A percentile compares a stretch with the other conserved stretches of the same genome.
Evolutionary conservation across 2,888 invertebrate genomes (phyloP).

Genomic region (Argyresthia albistria): DNA sequence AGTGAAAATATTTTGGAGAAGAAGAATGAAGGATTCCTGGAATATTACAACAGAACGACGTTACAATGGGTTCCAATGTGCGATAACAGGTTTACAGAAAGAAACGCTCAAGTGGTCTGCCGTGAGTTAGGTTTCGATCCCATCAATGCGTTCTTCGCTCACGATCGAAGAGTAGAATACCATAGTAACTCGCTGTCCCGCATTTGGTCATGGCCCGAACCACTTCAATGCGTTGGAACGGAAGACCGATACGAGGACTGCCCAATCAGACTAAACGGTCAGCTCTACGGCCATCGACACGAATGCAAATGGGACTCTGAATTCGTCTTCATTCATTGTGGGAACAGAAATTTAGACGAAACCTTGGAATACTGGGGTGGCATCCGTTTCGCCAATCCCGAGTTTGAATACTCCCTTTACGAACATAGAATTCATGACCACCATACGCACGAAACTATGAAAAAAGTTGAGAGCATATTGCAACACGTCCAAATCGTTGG

Average conservation of each 20-base stretch:
- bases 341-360: constrained; percentile 76
- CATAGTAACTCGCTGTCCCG: constrained; percentile 90
- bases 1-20: constrained; percentile 62
- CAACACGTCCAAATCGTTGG: constrained; percentile 88
- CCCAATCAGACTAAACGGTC: constrained; percentile 90
- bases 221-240: constrained; percentile 85
- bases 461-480: constrained; percentile 82
- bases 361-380: constrained; percentile 94
- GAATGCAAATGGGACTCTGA: constrained; percentile 91
- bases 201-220: constrained; percentile 97
- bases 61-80: constrained; percentile 98
- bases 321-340: constrained; percentile 96
- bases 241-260: constrained; percentile 87
- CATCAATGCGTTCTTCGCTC: constrained; percentile 89
- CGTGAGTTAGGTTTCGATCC: constrained; percentile 92
- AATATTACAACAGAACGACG: constrained; percentile 95
- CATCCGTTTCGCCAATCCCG: constrained; percentile 89
- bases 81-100: constrained; percentile 94
- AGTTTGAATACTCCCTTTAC: constrained; percentile 90
- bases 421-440: constrained; percentile 87
- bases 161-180: constrained; percentile 88
- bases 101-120: constrained; percentile 97
- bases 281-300: constrained; percentile 87
- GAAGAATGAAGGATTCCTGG: constrained; percentile 88
- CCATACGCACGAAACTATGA: constrained; percentile 80